Conservation (phyloP, 2,888 invertebrate species). For the Agrochola lychnidis region DNA sequence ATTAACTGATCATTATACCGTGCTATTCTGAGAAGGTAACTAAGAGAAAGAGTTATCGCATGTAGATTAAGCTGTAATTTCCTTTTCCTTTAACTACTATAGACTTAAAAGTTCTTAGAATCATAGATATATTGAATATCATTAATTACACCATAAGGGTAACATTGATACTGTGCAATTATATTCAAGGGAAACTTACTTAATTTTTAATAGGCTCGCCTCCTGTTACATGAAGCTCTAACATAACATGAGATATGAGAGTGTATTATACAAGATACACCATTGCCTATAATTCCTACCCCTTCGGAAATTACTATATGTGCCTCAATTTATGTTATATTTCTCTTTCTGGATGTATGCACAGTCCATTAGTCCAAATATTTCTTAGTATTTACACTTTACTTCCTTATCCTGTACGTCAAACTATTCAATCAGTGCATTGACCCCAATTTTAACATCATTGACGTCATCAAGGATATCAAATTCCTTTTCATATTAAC, state of each 20-base stretch:
- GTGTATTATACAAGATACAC: neutral
- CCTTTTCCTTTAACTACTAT: neutral
- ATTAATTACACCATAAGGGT: neutral
- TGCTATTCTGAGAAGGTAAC: conserved; percentile 37
- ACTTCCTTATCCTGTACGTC: neutral
- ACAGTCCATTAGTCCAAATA: neutral
- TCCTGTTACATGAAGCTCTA: neutral
- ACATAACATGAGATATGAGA: neutral
- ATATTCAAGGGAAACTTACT: neutral
- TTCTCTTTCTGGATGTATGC: neutral
- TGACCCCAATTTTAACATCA: neutral
- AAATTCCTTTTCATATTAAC: conserved; percentile 23
- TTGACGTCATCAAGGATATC: conserved; percentile 5
- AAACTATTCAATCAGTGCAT: neutral
- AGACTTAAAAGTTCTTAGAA: neutral
- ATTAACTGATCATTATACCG: conserved; percentile 26
- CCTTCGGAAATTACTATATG: neutral
- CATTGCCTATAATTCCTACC: neutral
- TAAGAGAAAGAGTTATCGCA: conserved; percentile 45
- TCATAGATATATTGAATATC: neutral
- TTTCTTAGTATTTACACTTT: neutral
- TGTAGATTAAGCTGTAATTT: conserved; percentile 16
- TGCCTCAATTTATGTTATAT: neutral
- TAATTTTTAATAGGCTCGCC: neutral
- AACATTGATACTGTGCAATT: neutral